Evolutionary conservation across 2,888 invertebrate species (phyloP), one percentile per base, ranked within the genome.

Genomic region (Phyllotreta cruciferae): DNA sequence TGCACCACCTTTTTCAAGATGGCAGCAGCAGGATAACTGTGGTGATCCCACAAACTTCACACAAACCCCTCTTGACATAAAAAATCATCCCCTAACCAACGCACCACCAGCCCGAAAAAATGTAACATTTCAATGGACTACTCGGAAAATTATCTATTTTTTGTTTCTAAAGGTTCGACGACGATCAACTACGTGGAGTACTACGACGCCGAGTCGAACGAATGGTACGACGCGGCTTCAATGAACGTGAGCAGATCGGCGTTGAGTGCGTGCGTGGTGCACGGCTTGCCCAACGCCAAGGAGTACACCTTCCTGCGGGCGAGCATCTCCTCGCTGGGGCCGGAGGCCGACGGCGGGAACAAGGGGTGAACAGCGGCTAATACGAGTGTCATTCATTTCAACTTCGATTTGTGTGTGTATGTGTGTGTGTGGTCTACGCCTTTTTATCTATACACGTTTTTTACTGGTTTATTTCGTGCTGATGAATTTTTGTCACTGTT

Each of bases 231-330:
- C 71, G 90, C 89, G 0, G 86, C 90, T 0, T 88, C 90, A 7
- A 92, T 94, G 92, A 92, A 91, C 78, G 81, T 93, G 39, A 91
- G 91, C 78, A 84, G 93, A 11, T 92, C 92, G 60, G 93, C 93
- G 0, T 81, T 93, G 35, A 89, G 90, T 73, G 92, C 92, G 1
- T 92, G 92, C 79, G 91, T 92, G 0, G 82, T 93, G 44, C 81
- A 86, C n/a, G 91, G 90, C 3, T 83, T 91, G 11, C 85, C 86
- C 1, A 90, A 90, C 74, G 86, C 87, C 0, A 83, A 84, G 52
- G 88, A 90, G 6, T 90, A 89, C 78, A 88, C 90, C 0, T 86
- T 77, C 54, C 71, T 79, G 64, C 75, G 77, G 37, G 70, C 75
- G 52, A 74, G 70, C 56, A 68, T 68, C 55, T 68, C 66, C 11